phyloP scores from a whole-genome alignment of 2,888 invertebrate genomes.

The Amiota communis region DNA sequence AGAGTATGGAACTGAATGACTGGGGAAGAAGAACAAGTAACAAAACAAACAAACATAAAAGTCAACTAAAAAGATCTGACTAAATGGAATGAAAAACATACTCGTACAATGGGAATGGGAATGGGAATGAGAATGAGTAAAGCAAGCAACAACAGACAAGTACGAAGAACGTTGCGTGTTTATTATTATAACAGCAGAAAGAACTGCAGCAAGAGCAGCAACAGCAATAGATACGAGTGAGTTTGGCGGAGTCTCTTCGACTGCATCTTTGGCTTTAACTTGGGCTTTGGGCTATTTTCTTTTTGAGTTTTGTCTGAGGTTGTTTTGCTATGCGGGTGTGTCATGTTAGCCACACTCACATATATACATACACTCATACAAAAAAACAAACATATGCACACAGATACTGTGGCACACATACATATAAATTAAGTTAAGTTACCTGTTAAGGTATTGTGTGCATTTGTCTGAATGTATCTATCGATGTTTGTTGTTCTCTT shows the following conservation, averaged over 20 bases:
- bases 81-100: too few species aligned
- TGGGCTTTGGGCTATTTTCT: conserved; percentile 17
- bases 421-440: not conserved
- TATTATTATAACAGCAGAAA: conserved; percentile 16
- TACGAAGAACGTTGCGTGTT: too few species aligned
- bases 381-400: not conserved
- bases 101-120: not conserved
- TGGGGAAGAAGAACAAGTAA: conserved; percentile 11
- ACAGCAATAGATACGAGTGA: conserved; percentile 25
- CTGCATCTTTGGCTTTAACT: not conserved
- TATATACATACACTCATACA: conserved; percentile 12
- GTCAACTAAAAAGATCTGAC: conserved; percentile 31
- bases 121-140: not conserved
- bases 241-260: not conserved
- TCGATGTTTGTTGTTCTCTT: not conserved
- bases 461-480: not conserved
- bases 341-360: conserved; percentile 51
- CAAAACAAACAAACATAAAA: conserved; percentile 32
- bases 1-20: too few species aligned
- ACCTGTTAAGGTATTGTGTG: too few species aligned
- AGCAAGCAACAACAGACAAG: not conserved
- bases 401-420: not conserved
- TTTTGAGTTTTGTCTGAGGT: conserved; percentile 48
- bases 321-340: conserved; percentile 56
- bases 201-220: conserved; percentile 31